Conservation (phyloP, 2,113 vertebrate genomes). For the Mus spicilegus region DNA sequence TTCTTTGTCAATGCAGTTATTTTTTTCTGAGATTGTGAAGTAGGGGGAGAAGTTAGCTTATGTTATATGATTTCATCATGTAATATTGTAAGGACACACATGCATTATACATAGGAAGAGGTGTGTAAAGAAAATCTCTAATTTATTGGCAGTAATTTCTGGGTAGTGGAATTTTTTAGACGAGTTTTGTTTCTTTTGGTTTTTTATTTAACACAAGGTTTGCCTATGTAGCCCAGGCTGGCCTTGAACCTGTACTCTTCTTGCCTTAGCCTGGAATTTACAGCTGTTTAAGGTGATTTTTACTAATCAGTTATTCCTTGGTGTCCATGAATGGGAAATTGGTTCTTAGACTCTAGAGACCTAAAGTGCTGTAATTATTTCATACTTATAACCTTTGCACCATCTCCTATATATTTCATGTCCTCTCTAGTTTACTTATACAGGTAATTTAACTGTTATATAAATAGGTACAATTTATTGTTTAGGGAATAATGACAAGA, state of each 20-base stretch:
- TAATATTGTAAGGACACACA: slow-evolving; percentile 30
- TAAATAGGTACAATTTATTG: background rate
- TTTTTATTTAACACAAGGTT: background rate
- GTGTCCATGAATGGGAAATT: background rate
- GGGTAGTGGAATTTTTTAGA: slow-evolving; percentile 48
- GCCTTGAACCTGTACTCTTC: background rate
- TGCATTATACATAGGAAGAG: slow-evolving; percentile 25
- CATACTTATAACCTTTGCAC: background rate
- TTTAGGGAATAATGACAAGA: background rate
- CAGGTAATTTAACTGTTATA: background rate
- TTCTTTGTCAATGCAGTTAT: background rate
- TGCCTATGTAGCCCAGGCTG: background rate
- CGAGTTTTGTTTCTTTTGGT: slow-evolving; percentile 4
- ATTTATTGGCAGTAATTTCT: slow-evolving; percentile 26
- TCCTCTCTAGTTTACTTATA: background rate
- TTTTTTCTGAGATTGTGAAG: slow-evolving; percentile 11
- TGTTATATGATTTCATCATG: slow-evolving; percentile 21
- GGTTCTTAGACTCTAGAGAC: background rate
- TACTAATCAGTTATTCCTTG: background rate
- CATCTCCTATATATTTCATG: background rate
- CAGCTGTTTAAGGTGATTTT: background rate
- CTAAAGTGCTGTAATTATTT: background rate
- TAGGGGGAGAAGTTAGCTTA: slow-evolving; percentile 8
- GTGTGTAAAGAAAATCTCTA: slow-evolving; percentile 25
- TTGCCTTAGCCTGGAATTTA: background rate